Evolutionary conservation across 2,113 vertebrate species (phyloP), one percentile per base, ranked within the genome.

Genomic region (Ceyx cyanopectus): DNA sequence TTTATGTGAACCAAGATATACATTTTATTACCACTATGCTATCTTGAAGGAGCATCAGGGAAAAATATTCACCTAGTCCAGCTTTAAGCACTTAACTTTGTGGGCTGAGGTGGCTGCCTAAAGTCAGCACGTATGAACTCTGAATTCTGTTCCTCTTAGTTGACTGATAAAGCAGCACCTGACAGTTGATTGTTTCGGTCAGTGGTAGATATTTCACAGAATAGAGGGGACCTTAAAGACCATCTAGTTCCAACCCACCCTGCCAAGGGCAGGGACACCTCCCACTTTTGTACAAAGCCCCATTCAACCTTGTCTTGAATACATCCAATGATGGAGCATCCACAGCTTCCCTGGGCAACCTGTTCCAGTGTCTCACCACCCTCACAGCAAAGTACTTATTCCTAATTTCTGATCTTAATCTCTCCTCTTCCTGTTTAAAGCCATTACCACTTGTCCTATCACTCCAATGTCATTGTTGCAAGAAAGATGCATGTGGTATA

Each of bases 41-140:
- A 12, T 22, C 40, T 30, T 73, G 58, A 72, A 51, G n/a, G 20
- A 23, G 51, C 13, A 53, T 27, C 24, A 21, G 1, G 22, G 40
- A 65, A 40, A 37, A 76, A 80, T n/a, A 57, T 5, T 46, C 34
- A 61, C 40, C 8, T 9, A 51, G 23, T 13, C 14, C 50, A 69
- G 11, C 7, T 48, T 68, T 45, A 12, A 21, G 56, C 12, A 11
- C 6, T 27, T 41, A 57, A 73, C 8, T 69, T 15, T 11, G 18
- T 27, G 24, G 21, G 13, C 46, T 54, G 4, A 1, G 0, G 29
- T 4, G 7, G 3, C 23, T 79, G 24, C 43, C 21, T 75, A 2
- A 70, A 87, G n/a, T 29, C 32, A 63, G 29, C 50, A 46, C 2
- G 15, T 9, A 4, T 8, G n/a, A 85, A 22, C 14, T 14, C 16